Base-by-base conservation (phyloP, 2,888 invertebrate species). In the Rotaria sp. region DNA sequence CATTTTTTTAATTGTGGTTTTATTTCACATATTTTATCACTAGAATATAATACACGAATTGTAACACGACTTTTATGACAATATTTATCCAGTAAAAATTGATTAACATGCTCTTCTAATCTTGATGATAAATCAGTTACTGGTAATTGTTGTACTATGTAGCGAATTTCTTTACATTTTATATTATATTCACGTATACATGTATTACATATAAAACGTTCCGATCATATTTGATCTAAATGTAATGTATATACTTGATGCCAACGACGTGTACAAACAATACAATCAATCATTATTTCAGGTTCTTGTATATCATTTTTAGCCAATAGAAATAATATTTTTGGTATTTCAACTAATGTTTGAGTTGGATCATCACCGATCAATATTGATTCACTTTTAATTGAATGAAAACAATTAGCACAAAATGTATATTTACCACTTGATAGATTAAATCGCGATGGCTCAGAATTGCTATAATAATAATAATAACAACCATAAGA, bases 361-460 rank as follows among this genome's bases (percentile, higher is more conserved):
- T 96, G 96, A 89, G 95, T 94, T 84, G 97, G 96, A 92, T 99
- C 98, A 91, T 99, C 99, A 89, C 96, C 96, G 88, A 99, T 93
- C 90, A 96, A 97, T 89, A 99, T 96, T 88, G 96, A 96, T 92
- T 98, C 97, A 88, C 97, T 97, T 91, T 96, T 96, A 92, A 99
- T 96, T 92, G 98, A 97, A 92, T 96, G 96, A 94, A 98, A 99
- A 93, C 99, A 99, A 93, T 98, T 98, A 93, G 96, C 95, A 94
- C 99, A 99, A 94, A 96, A 99, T 90, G 97, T 97, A 93, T 98
- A 98, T 94, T 96, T 96, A 93, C 85, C 87, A 86, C 84, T 74
- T 48, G 67, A n/a, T n/a, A n/a, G n/a, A n/a, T n/a, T n/a, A n/a
- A n/a, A n/a, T n/a, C n/a, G n/a, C n/a, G n/a, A n/a, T n/a, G n/a